phyloP scores from a whole-genome alignment of 2,113 vertebrate species.

The Rana temporaria region DNA sequence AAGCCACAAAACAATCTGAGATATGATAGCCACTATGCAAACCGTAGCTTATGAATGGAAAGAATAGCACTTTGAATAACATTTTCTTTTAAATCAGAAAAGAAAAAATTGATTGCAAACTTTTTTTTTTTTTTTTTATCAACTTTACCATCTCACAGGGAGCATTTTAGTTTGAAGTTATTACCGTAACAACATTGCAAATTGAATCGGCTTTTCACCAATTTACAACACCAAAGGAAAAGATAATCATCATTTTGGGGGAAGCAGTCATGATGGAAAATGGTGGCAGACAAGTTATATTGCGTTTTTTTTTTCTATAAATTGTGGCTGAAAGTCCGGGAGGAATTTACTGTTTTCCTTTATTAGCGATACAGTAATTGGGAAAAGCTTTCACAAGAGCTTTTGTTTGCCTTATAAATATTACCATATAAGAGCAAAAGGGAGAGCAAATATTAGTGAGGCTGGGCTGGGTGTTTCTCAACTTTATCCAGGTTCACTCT shows the following conservation, averaged over 20 bases:
- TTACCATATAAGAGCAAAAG: neutral
- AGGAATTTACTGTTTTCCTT: conserved; percentile 35
- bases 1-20: neutral
- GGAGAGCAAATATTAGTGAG: neutral
- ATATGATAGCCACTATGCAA: neutral
- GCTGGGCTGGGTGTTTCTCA: neutral
- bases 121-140: too few relatives aligned
- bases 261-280: neutral
- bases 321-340: conserved; percentile 18
- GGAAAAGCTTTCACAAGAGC: conserved; percentile 16
- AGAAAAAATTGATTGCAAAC: neutral
- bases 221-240: conserved; percentile 23
- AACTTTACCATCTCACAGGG: conserved; percentile 1
- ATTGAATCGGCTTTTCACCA: conserved; percentile 14
- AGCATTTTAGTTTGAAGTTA: conserved; percentile 1
- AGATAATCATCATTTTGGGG: conserved; percentile 4
- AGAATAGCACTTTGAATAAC: neutral
- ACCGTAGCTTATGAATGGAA: neutral
- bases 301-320: conserved; percentile 24
- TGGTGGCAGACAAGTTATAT: conserved; percentile 3
- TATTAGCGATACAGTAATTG: conserved; percentile 30
- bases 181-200: conserved; percentile 9
- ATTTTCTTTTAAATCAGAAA: neutral
- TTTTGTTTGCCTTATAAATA: conserved; percentile 10
- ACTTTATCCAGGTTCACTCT: neutral